These are phyloP conservation scores for Chrysomela aeneicollis DNA, from an alignment of 2,888 invertebrate genomes.

Conservation along the genomic window DNA sequence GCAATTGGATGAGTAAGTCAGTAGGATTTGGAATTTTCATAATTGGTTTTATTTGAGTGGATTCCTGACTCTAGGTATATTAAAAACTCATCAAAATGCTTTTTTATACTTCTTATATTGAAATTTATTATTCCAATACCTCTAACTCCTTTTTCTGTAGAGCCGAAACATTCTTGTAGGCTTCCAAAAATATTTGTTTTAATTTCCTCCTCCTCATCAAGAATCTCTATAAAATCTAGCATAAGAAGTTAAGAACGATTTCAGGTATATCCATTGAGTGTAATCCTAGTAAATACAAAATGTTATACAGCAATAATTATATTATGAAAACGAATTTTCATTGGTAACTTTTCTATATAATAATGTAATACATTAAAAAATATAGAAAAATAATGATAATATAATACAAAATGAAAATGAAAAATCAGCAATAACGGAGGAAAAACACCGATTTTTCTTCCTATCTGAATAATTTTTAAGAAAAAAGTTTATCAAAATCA, in stretches of 20 bases:
- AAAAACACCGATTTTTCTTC: too few relatives aligned
- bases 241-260: background rate
- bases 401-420: background rate
- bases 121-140: slow-evolving; percentile 12
- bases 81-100: slow-evolving; percentile 4
- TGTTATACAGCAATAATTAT: too few relatives aligned
- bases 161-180: background rate
- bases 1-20: too few relatives aligned
- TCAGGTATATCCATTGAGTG: too few relatives aligned
- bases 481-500: slow-evolving; percentile 7
- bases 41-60: too few relatives aligned
- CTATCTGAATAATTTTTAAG: background rate
- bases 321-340: too few relatives aligned
- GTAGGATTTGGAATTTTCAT: too few relatives aligned
- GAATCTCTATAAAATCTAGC: slow-evolving; percentile 2
- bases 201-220: slow-evolving; percentile 8
- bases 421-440: background rate
- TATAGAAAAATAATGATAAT: background rate
- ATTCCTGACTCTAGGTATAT: slow-evolving; percentile 8
- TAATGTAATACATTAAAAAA: too few relatives aligned
- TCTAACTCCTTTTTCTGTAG: background rate
- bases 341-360: too few relatives aligned
- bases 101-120: slow-evolving; percentile 9
- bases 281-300: slow-evolving; percentile 4
- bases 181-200: slow-evolving; percentile 1